A percentile compares a stretch with the other conserved stretches of the same genome.
Evolutionary conservation across 2,113 vertebrate genomes (phyloP).

Genomic region (Maccullochella peelii): DNA sequence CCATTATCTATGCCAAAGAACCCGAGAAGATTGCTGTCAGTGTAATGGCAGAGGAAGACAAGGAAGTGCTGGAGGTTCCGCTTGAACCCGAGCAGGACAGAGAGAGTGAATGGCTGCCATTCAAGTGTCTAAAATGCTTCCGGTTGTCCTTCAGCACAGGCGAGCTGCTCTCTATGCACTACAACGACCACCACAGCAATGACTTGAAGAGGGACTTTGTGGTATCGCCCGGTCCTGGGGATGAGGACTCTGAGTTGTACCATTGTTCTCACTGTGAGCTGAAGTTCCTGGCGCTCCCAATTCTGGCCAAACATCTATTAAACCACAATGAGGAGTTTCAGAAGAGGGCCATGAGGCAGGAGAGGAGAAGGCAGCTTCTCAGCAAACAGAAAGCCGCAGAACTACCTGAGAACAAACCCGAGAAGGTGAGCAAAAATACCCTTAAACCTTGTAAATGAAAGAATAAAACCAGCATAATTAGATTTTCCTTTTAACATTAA

Average conservation of each 20-base stretch:
- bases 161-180: conserved; percentile 94
- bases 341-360: conserved; percentile 93
- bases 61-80: conserved; percentile 83
- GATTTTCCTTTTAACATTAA: neutral
- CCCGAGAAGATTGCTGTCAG: conserved; percentile 80
- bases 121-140: conserved; percentile 96
- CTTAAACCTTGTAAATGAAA: conserved; percentile 13
- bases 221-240: conserved; percentile 84
- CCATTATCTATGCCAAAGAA: conserved; percentile 93
- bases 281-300: conserved; percentile 89
- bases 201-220: conserved; percentile 96
- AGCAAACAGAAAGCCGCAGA: conserved; percentile 90
- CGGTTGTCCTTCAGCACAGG: conserved; percentile 92
- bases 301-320: conserved; percentile 91
- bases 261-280: conserved; percentile 96
- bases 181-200: conserved; percentile 93
- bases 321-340: conserved; percentile 96
- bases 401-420: conserved; percentile 88
- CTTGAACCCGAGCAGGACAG: conserved; percentile 85
- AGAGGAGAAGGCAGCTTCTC: conserved; percentile 92
- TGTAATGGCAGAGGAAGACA: conserved; percentile 73
- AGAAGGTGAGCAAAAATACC: conserved; percentile 85
- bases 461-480: neutral
- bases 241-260: conserved; percentile 86
- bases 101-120: conserved; percentile 92